A percentile compares a stretch with the other conserved stretches of the same genome.
phyloP scores from a whole-genome alignment of 2,113 vertebrate species.

The Pelmatolapia mariae region DNA sequence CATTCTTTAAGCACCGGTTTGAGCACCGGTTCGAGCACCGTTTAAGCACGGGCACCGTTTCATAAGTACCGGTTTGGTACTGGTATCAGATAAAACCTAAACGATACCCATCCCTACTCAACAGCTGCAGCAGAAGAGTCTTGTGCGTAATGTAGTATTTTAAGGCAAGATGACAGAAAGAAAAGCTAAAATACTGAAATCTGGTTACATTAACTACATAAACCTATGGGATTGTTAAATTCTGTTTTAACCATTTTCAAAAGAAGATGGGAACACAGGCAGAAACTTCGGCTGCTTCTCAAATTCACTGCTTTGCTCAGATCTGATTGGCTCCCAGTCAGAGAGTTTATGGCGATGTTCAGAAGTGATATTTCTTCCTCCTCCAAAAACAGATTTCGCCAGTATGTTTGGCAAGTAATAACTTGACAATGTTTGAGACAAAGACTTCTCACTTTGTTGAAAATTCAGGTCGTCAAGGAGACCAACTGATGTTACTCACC shows the following conservation, averaged over 20 bases:
- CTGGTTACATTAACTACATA: not conserved
- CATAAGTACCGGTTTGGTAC: too few species aligned
- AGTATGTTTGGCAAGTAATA: not conserved
- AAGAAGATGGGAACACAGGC: not conserved
- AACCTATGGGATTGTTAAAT: not conserved
- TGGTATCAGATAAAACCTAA: too few species aligned
- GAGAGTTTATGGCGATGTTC: not conserved
- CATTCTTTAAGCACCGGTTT: too few species aligned
- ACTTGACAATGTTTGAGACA: slow-evolving; percentile 1
- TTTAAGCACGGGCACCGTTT: too few species aligned
- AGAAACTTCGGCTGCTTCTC: not conserved
- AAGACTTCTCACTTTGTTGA: not conserved
- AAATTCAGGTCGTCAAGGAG: not conserved
- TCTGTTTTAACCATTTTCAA: not conserved
- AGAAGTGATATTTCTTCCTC: not conserved
- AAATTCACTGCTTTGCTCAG: not conserved
- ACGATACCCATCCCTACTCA: too few species aligned
- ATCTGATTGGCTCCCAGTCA: not conserved
- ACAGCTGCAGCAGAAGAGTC: not conserved
- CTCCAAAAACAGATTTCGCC: not conserved
- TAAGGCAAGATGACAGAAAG: not conserved
- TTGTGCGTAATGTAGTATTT: not conserved
- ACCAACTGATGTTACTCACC: slow-evolving; percentile 77
- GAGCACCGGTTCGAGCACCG: too few species aligned
- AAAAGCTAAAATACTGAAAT: not conserved